Percentiles rank a stretch among this genome's conserved stretches.
phyloP scores from a whole-genome alignment of 1,140 invertebrate species.

The Trichoplusia ni region DNA sequence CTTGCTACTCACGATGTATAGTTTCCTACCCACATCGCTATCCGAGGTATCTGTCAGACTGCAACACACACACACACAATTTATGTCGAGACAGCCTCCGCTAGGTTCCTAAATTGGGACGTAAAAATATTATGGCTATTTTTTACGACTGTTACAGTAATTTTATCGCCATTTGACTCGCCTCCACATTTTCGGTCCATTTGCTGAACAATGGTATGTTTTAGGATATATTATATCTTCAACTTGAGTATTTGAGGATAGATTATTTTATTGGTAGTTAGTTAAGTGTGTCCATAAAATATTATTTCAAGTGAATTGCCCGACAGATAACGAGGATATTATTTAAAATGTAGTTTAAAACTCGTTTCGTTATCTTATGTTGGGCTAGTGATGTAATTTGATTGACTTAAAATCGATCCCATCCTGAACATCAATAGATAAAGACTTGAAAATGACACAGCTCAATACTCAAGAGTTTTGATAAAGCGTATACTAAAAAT shows the following conservation, averaged over 20 bases:
- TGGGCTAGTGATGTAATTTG: no score
- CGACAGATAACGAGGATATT: no score
- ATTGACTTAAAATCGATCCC: no score
- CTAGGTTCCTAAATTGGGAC: constrained; percentile 22
- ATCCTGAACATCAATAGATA: no score
- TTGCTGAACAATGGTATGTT: constrained; percentile 26
- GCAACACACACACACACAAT: constrained; percentile 1
- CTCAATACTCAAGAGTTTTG: no score
- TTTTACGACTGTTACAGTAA: constrained; percentile 33
- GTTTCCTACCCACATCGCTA: constrained; percentile 11
- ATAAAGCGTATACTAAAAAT: no score
- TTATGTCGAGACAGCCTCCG: constrained; percentile 8
- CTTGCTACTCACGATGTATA: constrained; percentile 9
- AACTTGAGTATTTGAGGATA: constrained; percentile 13
- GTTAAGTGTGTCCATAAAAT: constrained; percentile 10
- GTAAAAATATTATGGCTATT: constrained; percentile 24
- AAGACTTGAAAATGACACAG: no score
- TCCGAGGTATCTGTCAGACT: not conserved
- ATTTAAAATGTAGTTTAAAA: no score
- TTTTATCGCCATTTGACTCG: constrained; percentile 26
- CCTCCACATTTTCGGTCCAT: constrained; percentile 26
- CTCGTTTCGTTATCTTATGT: no score
- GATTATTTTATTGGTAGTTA: constrained; percentile 1
- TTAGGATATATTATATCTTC: not conserved
- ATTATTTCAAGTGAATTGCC: not conserved